Percentiles rank a stretch among this genome's conserved stretches.
Conservation (phyloP, 2,797 vertebrate genomes). For the Diglossa cyanea region DNA sequence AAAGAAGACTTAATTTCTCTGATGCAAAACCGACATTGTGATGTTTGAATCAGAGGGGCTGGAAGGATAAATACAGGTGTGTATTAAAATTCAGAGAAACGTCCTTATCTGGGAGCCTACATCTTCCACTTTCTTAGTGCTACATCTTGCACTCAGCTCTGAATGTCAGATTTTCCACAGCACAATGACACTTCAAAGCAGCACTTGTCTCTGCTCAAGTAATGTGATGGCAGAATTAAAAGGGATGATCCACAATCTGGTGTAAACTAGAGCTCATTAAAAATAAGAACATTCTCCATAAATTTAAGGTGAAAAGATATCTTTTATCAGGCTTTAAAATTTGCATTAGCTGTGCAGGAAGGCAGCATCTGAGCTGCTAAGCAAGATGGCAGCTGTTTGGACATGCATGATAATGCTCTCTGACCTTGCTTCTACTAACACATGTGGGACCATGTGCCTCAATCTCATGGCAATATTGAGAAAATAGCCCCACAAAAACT, state of each 20-base stretch:
- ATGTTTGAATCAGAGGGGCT: background rate
- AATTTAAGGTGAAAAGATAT: constrained; percentile 58
- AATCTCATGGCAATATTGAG: background rate
- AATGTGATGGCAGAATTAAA: constrained; percentile 63
- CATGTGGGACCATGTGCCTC: constrained; percentile 33
- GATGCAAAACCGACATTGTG: background rate
- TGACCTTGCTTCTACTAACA: constrained; percentile 33
- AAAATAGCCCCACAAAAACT: background rate
- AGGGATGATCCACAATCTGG: constrained; percentile 58
- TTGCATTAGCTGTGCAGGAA: constrained; percentile 50
- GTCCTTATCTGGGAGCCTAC: background rate
- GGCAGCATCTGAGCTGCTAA: constrained; percentile 64
- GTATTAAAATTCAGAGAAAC: constrained; percentile 53
- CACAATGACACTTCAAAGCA: constrained; percentile 65
- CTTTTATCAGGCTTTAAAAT: constrained; percentile 60
- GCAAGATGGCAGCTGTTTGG: constrained; percentile 38
- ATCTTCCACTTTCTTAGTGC: constrained; percentile 33
- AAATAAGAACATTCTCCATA: constrained; percentile 49
- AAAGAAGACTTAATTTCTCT: background rate
- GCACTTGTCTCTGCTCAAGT: constrained; percentile 52
- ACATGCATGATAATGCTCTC: background rate
- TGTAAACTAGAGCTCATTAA: constrained; percentile 64
- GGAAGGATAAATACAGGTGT: constrained; percentile 42
- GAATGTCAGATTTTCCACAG: constrained; percentile 43
- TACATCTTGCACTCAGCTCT: constrained; percentile 37